phyloP scores from a whole-genome alignment of 2,888 invertebrate genomes.

The Crocallis elinguaria region DNA sequence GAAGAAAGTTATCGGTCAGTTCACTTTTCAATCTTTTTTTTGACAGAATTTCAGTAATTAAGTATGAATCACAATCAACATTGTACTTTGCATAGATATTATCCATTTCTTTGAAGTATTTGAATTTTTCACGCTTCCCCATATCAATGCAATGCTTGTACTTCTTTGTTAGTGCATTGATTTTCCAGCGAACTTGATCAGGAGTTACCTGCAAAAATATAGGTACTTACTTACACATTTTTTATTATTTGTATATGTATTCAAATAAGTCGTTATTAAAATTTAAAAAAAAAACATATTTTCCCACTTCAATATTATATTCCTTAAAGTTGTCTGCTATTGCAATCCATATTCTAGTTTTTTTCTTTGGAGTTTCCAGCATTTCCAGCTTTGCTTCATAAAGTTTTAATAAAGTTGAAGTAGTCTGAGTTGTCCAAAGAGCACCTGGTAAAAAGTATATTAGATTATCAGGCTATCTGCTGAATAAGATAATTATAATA shows the following conservation, averaged over 20 bases:
- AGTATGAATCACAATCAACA: constrained; percentile 52
- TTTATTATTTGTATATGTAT: background rate
- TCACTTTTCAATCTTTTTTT: constrained; percentile 37
- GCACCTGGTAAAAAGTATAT: constrained; percentile 53
- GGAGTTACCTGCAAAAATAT: constrained; percentile 52
- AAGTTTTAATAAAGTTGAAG: constrained; percentile 52
- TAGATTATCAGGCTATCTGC: too few species aligned
- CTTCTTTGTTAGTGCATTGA: constrained; percentile 62
- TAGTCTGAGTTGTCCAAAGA: constrained; percentile 57
- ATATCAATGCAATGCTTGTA: constrained; percentile 58
- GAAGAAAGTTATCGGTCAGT: constrained; percentile 18
- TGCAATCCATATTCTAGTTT: constrained; percentile 61
- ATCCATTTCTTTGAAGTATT: constrained; percentile 59
- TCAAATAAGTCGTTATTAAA: background rate
- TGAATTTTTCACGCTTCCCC: constrained; percentile 54
- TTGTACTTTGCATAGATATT: constrained; percentile 57
- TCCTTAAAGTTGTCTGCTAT: constrained; percentile 57
- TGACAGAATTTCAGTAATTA: constrained; percentile 44
- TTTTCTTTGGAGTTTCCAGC: constrained; percentile 64
- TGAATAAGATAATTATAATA: too few species aligned
- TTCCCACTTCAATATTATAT: constrained; percentile 53
- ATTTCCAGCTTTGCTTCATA: constrained; percentile 61
- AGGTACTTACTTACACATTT: background rate
- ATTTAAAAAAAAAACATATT: background rate
- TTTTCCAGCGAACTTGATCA: constrained; percentile 65